Conservation (phyloP, 2,113 vertebrate genomes). For the Labeo rohita region DNA sequence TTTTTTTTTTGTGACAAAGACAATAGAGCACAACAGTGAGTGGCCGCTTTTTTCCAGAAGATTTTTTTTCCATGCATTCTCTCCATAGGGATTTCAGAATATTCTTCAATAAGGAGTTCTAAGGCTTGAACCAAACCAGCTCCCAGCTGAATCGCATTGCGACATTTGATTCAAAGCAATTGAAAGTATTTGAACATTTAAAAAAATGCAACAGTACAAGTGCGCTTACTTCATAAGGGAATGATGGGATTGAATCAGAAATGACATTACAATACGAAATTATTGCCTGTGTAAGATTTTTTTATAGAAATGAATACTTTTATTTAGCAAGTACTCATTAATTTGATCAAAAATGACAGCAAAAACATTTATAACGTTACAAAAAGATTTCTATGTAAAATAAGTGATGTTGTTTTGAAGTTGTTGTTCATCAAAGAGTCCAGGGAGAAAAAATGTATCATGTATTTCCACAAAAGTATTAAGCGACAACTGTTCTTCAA, state of each 20-base stretch:
- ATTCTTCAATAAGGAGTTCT: neutral
- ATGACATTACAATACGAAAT: neutral
- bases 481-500: neutral
- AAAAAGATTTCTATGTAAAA: neutral
- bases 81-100: neutral
- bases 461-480: neutral
- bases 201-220: neutral
- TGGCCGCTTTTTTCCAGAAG: neutral
- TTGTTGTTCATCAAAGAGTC: no score
- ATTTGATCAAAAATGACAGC: neutral
- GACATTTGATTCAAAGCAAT: neutral
- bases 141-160: neutral
- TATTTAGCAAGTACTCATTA: neutral
- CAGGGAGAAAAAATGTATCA: neutral
- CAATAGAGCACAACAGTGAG: neutral
- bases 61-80: neutral
- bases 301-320: neutral
- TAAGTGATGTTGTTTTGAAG: neutral
- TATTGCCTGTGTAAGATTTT: neutral
- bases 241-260: neutral
- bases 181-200: constrained; percentile 1
- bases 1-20: neutral
- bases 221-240: neutral
- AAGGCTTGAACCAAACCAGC: constrained; percentile 1
- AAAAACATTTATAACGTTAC: neutral